Evolutionary conservation across 2,888 invertebrate genomes (phyloP), one percentile per base, ranked within the genome.

Genomic region (Dasysyrphus albostriatus): DNA sequence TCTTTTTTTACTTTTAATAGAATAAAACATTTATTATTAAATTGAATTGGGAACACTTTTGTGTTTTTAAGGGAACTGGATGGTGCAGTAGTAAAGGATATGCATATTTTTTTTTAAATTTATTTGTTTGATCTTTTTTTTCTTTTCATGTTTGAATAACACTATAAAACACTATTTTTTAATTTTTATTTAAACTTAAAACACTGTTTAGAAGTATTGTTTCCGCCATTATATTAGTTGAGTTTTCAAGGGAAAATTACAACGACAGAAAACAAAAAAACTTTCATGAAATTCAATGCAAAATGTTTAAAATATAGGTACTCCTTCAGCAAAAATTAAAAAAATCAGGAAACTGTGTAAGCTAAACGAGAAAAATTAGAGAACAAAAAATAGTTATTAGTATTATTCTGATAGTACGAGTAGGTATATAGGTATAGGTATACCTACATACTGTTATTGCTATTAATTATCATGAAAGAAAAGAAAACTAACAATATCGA

Each of bases 41-140:
- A 44, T 37, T 67, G 44, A 44, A 29, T 19, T 67, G 42, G 24
- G 34, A 49, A 42, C 67, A 67, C 67, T 67, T 67, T 67, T 49
- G 47, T 14, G n/a, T 67, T 19, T 19, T 14, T 32, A 9, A 10
- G n/a, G 44, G 37, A n/a, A 10, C 14, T 59, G 19, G 10, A 61
- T 63, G 39, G 19, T 34, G 51, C 3, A 16, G n/a, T 10, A 19
- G n/a, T n/a, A 49, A 39, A 32, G 39, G 37, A 24, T 47, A n/a
- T 63, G 67, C 65, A 32, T 63, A 59, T 42, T 74, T 79, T 56
- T 5, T 76, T 76, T 83, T 83, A 72, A 76, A 32, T 83, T 69
- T 42, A 77, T 65, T 75, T 67, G 32, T 63, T 54, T 58, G 56
- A 19, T 34, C 39, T 9, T 42, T 75, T 69, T 24, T 67, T 42